Evolutionary conservation across 1,140 invertebrate species (phyloP), one percentile per base, ranked within the genome.

Genomic region (Pseudomyrmex cubaensis): DNA sequence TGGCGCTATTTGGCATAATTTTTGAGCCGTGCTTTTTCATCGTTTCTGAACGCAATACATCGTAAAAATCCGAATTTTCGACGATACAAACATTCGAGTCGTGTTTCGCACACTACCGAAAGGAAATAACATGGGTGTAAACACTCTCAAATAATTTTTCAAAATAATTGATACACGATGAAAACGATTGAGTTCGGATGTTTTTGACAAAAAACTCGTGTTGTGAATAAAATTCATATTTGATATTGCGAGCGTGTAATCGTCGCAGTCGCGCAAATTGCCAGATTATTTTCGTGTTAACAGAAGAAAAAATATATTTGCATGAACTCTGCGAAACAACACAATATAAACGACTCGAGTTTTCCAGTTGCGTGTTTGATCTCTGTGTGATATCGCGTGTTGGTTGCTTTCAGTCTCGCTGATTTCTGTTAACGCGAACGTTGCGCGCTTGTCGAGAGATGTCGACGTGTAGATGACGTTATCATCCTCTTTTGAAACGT

Each of bases 1-100:
- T 76, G 84, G 61, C 69, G 46, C 75, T 85, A 69, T 64, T 86
- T 80, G 66, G 66, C 76, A 70, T 80, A 8, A 44, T 80, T 70
- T 78, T 72, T 59, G 66, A 80, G 56, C 66, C 76, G 54, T 59
- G 15, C 64, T 59, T 59, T 61, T 17, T 59, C 44, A 44, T 80
- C 75, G 64, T 57, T 69, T 35, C 54, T 70, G 44, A 70, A 80
- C 54, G 54, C 54, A 70, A 70, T 72, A 70, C 10, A 12, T 52
- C 13, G 13, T 52, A 52, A 52, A 52, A 56, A 35, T 15, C 54
- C 20, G 12, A 66, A 46, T 66, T 77, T 66, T 70, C 15, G 12
- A 70, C 66, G n/a, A 48, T 70, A 59, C 44, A 17, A 59, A 48
- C 17, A 12, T 69, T 10, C 66, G 44, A 80, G 54, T 80, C 76